Percentiles rank a stretch among this genome's conserved stretches.
Evolutionary conservation across 2,797 vertebrate species (phyloP).

Genomic region (Psittacula echo): DNA sequence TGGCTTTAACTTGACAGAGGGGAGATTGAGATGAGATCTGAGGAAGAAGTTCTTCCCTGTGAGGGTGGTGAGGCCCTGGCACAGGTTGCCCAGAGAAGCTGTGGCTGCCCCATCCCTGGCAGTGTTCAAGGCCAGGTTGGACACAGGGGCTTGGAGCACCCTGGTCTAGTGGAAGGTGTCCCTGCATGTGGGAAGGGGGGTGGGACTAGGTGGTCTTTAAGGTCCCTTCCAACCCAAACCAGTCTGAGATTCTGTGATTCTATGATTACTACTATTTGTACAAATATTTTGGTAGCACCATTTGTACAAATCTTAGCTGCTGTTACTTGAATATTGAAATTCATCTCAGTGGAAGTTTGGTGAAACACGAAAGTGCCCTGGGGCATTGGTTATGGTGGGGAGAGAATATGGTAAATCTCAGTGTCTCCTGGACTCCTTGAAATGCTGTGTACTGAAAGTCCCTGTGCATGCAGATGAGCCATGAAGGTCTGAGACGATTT

Average conservation of each 20-base stretch:
- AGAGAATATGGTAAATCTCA: not conserved
- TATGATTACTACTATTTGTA: rapidly evolving
- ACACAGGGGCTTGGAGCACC: not conserved
- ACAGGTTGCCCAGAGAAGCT: not conserved
- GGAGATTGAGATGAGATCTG: not conserved
- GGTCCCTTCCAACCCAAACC: not conserved
- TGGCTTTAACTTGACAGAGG: not conserved
- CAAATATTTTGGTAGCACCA: not conserved
- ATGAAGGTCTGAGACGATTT: not conserved
- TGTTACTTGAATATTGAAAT: not conserved
- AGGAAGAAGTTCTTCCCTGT: too few species aligned
- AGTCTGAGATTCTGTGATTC: not conserved
- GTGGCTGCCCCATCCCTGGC: not conserved
- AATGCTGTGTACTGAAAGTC: rapidly evolving
- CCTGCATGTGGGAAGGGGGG: not conserved
- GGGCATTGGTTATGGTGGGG: not conserved
- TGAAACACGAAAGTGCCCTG: too few species aligned
- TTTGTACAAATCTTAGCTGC: not conserved
- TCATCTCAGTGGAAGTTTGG: not conserved
- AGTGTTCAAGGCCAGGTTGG: not conserved
- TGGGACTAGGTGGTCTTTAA: not conserved
- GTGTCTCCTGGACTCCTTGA: rapidly evolving
- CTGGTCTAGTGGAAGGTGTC: not conserved
- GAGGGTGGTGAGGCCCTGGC: too few species aligned
- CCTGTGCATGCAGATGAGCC: rapidly evolving